Base-by-base conservation (phyloP, 2,888 invertebrate genomes). In the Dryomyza anilis region DNA sequence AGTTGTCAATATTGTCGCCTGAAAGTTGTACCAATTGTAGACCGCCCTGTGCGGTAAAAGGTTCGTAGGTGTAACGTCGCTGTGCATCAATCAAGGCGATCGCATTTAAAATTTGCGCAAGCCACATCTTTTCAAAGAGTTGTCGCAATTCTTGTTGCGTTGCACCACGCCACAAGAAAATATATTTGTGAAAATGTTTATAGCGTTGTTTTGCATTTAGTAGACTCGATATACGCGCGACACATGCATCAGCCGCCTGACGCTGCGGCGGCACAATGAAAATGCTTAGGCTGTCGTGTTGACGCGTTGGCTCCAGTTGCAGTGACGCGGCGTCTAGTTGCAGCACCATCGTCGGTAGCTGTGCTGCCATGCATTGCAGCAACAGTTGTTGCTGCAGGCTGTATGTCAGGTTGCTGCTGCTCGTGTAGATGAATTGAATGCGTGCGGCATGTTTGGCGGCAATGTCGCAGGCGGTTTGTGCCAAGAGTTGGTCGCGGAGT, bases 151-250 rank as follows among this genome's bases (percentile, higher is more conserved):
- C 67, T 2, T 58, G n/a, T 19, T 67, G 48, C 6, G 52, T 68
- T 0, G 73, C 71, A 3, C 39, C 61, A 0, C 73, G 71, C 74
- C 81, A 81, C 1, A 79, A 55, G 23, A 79, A 75, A 4, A 78
- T 46, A 67, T 80, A 81, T 55, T 76, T 77, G 30, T 79, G 79
- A 2, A 69, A 63, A 5, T 75, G 74, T n/a, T 77, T 79, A 2
- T 65, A 64, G 0, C 57, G 64, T 62, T 79, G 80, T 7, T 61
- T 69, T 1, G 70, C 65, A 72, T 79, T 80, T 21, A 79, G 29
- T 67, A 75, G 70, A 4, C 60, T 21, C 29, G 71, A 7, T 10
- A 78, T 72, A 3, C 72, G 71, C 6, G 60, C 67, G 7, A 74
- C 60, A 3, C 71, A n/a, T 5, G 71, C 75, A 1, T 43, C 39